These are phyloP conservation scores for Rhinichthys klamathensis DNA, from an alignment of 2,113 vertebrate species.

Conservation along the genomic window DNA sequence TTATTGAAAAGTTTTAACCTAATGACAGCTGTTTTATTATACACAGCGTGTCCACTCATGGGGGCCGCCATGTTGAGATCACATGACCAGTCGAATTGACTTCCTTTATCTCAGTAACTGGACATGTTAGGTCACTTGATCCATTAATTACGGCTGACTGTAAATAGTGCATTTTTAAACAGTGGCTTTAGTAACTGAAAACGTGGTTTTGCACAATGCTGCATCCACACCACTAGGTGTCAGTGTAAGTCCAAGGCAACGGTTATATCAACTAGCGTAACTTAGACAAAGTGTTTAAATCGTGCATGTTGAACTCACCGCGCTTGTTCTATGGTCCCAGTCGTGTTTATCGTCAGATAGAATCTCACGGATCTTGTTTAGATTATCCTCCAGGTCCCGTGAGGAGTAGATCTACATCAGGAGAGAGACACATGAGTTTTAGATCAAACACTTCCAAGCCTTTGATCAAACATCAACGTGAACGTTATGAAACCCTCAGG, in stretches of 20 bases:
- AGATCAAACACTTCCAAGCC: conserved; percentile 7
- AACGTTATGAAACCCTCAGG: background rate
- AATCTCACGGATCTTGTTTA: conserved; percentile 98
- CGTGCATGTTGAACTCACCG: conserved; percentile 73
- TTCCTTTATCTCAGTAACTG: background rate
- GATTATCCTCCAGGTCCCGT: conserved; percentile 95
- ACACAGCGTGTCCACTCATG: background rate
- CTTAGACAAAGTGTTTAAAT: background rate
- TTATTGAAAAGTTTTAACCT: background rate
- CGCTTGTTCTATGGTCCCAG: conserved; percentile 93
- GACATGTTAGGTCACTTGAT: background rate
- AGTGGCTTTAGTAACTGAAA: background rate
- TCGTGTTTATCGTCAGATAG: conserved; percentile 98
- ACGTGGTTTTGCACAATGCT: background rate
- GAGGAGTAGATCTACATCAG: conserved; percentile 89
- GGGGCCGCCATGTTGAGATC: background rate
- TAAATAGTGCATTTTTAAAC: background rate
- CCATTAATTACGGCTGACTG: background rate
- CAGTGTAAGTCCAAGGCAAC: background rate
- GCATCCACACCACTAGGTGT: background rate
- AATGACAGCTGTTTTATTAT: background rate
- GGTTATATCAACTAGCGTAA: background rate
- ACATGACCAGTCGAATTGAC: background rate
- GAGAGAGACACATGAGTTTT: background rate
- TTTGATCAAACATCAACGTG: conserved; percentile 1